Evolutionary conservation across 2,113 vertebrate species (phyloP).

Genomic region (Apodemus speciosus): DNA sequence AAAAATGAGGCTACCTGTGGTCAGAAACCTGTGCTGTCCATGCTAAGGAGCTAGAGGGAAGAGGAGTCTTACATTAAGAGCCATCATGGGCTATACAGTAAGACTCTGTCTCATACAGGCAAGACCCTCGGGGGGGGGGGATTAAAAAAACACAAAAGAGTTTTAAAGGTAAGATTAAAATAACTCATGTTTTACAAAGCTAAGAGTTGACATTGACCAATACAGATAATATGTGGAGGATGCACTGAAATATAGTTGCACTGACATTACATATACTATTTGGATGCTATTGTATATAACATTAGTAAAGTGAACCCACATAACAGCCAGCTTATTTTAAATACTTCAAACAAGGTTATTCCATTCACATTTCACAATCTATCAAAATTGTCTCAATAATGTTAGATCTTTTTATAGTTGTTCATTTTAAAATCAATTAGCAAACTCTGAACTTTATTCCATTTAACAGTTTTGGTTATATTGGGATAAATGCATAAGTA

Average conservation of each 20-base stretch:
- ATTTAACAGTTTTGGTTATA: background rate
- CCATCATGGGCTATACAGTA: background rate
- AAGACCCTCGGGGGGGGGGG: background rate
- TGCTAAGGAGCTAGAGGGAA: background rate
- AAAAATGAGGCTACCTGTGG: background rate
- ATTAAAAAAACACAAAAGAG: background rate
- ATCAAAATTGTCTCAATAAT: slow-evolving; percentile 44
- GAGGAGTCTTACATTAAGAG: background rate
- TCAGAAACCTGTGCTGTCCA: background rate
- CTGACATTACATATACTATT: background rate
- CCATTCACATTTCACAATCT: slow-evolving; percentile 7
- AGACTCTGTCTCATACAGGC: background rate
- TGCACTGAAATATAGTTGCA: background rate
- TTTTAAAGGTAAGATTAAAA: slow-evolving; percentile 56
- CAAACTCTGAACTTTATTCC: background rate
- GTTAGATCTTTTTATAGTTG: slow-evolving; percentile 22
- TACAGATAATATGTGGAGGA: background rate
- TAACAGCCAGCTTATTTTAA: background rate
- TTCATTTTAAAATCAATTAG: slow-evolving; percentile 10
- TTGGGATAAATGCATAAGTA: slow-evolving; percentile 5
- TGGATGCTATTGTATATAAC: background rate
- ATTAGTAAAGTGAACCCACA: background rate
- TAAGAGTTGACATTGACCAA: slow-evolving; percentile 19
- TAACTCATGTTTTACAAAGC: background rate
- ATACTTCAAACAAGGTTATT: background rate